Conservation (phyloP, 2,888 invertebrate genomes). For the Parelbella ahira region DNA sequence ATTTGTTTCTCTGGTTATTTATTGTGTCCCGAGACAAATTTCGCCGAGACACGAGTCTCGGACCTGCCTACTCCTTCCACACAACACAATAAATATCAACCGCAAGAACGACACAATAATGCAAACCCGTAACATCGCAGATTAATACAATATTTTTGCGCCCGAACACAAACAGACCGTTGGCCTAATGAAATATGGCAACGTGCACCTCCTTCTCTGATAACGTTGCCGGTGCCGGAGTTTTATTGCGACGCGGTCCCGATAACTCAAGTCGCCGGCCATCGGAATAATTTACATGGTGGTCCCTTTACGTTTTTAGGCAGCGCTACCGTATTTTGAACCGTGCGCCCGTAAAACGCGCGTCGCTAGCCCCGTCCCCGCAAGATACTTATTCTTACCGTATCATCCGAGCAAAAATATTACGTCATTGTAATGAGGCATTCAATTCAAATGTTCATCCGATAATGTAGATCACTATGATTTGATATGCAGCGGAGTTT, state of each 20-base stretch:
- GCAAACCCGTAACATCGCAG: conserved; percentile 59
- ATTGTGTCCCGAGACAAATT: conserved; percentile 43
- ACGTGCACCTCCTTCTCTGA: conserved; percentile 66
- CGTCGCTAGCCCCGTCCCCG: conserved; percentile 21
- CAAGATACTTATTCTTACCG: conserved; percentile 24
- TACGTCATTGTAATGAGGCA: conserved; percentile 32
- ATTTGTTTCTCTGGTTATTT: conserved; percentile 33
- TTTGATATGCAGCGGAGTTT: conserved; percentile 30
- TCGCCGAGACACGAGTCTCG: conserved; percentile 44
- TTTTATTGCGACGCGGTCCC: conserved; percentile 68
- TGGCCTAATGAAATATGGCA: conserved; percentile 74
- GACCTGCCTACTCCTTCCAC: conserved; percentile 46
- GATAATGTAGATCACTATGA: conserved; percentile 30
- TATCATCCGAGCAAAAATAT: conserved; percentile 29
- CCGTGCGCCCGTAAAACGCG: conserved; percentile 29
- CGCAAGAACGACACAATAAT: conserved; percentile 60
- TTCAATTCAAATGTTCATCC: conserved; percentile 33
- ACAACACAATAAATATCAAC: conserved; percentile 57
- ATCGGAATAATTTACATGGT: conserved; percentile 72
- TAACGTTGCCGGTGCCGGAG: conserved; percentile 67
- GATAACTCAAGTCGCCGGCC: conserved; percentile 66
- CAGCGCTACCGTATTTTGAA: conserved; percentile 59
- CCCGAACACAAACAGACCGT: conserved; percentile 58
- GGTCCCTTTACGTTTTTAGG: conserved; percentile 59
- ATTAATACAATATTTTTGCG: conserved; percentile 74